These are phyloP conservation scores for Schlechtendalia chinensis DNA, from an alignment of 1,140 invertebrate species.

Conservation along the genomic window DNA sequence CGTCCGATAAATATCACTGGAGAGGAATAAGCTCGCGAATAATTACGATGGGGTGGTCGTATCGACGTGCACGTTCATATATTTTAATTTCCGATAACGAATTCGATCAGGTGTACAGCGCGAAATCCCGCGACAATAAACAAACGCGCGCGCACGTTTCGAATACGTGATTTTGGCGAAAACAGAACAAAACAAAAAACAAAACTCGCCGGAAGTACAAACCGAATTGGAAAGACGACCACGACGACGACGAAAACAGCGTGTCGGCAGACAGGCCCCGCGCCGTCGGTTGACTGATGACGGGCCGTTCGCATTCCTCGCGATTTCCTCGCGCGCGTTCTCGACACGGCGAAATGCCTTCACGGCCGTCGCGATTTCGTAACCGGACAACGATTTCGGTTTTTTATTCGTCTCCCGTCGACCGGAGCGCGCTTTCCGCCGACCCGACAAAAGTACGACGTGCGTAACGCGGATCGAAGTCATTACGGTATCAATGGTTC, in stretches of 20 bases:
- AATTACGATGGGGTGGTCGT: too few species aligned
- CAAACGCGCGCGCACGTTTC: conserved; percentile 25
- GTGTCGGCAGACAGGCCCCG: background rate
- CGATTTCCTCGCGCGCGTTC: background rate
- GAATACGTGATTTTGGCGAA: conserved; percentile 34
- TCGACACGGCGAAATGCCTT: background rate
- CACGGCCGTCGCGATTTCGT: too few species aligned
- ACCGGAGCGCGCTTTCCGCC: too few species aligned
- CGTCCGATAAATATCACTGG: background rate
- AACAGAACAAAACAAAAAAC: background rate
- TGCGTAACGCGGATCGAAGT: too few species aligned
- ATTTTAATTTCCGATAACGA: conserved; percentile 29
- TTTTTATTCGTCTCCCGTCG: background rate
- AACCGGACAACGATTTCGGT: background rate
- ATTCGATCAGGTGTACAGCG: conserved; percentile 8
- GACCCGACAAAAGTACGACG: too few species aligned
- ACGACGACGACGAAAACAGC: background rate
- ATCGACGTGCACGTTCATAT: too few species aligned
- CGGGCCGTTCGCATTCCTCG: conserved; percentile 9
- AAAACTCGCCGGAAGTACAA: background rate
- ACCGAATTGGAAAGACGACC: background rate
- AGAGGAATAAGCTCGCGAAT: conserved; percentile 1
- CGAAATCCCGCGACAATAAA: conserved; percentile 31
- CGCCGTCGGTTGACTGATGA: conserved; percentile 16
- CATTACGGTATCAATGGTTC: too few species aligned